phyloP scores from a whole-genome alignment of 1,140 invertebrate species.

The Streblospio benedicti region DNA sequence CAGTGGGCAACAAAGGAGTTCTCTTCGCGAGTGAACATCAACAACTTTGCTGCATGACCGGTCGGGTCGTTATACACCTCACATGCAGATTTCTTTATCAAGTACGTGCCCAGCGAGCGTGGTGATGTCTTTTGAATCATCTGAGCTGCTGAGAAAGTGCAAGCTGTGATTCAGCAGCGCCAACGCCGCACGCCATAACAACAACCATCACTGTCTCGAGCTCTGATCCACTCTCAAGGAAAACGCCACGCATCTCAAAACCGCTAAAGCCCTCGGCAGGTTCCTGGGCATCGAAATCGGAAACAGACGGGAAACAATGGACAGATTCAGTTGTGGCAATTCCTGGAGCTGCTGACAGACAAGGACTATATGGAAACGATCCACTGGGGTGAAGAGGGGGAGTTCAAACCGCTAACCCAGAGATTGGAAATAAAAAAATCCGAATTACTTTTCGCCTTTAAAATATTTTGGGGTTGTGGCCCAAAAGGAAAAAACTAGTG shows the following conservation, averaged over 20 bases:
- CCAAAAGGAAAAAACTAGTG: too few species aligned
- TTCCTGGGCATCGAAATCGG: conserved; percentile 38
- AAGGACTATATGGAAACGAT: conserved; percentile 93
- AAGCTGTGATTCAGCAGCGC: conserved; percentile 54
- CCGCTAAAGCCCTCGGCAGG: too few species aligned
- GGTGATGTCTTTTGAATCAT: conserved; percentile 83
- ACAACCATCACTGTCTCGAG: conserved; percentile 43
- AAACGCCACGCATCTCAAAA: too few species aligned
- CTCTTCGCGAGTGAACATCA: conserved; percentile 55
- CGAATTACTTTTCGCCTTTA: too few species aligned
- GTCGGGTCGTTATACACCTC: conserved; percentile 64
- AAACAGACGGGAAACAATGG: conserved; percentile 30
- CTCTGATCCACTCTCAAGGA: conserved; percentile 24
- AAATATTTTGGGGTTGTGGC: too few species aligned
- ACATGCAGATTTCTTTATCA: conserved; percentile 55
- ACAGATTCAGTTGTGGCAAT: conserved; percentile 76
- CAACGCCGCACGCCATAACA: conserved; percentile 40
- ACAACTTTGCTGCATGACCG: conserved; percentile 63
- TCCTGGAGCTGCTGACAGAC: conserved; percentile 90
- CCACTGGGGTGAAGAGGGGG: conserved; percentile 97
- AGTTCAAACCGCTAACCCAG: conserved; percentile 94
- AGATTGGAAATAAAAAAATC: too few species aligned
- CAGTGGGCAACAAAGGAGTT: conserved; percentile 87
- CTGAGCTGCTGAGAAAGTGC: conserved; percentile 79
- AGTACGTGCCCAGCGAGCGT: conserved; percentile 71